Evolutionary conservation across 2,113 vertebrate species (phyloP).

Genomic region (Raja brachyura): DNA sequence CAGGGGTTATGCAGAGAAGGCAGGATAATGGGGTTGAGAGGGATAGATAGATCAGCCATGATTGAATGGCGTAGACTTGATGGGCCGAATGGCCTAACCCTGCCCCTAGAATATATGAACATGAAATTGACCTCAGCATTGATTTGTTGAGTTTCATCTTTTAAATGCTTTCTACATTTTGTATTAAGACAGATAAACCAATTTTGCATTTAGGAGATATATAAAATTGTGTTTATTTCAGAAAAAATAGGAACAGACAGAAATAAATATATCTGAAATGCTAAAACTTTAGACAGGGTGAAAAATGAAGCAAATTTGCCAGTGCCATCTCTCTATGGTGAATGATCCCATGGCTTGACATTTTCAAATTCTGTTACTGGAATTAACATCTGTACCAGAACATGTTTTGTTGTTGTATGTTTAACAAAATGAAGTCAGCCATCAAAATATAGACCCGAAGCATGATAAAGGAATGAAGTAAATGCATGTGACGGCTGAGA

Average conservation of each 20-base stretch:
- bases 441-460: not conserved
- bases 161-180: not conserved
- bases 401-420: not conserved
- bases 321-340: not conserved
- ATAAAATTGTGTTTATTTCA: not conserved
- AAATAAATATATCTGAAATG: not conserved
- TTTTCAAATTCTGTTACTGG: not conserved
- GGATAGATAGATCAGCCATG: no score
- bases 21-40: no score
- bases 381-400: not conserved
- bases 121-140: not conserved
- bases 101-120: no score
- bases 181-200: not conserved
- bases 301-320: not conserved
- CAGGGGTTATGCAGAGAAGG: no score
- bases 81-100: no score
- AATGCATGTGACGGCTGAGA: not conserved
- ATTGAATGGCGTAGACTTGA: no score
- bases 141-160: not conserved
- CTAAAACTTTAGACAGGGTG: not conserved
- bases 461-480: not conserved
- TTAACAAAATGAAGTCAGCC: not conserved
- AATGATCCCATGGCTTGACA: not conserved
- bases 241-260: not conserved
- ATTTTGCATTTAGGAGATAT: not conserved